Base-by-base conservation (phyloP, 2,888 invertebrate genomes). In the Mesorhabditis belari region DNA sequence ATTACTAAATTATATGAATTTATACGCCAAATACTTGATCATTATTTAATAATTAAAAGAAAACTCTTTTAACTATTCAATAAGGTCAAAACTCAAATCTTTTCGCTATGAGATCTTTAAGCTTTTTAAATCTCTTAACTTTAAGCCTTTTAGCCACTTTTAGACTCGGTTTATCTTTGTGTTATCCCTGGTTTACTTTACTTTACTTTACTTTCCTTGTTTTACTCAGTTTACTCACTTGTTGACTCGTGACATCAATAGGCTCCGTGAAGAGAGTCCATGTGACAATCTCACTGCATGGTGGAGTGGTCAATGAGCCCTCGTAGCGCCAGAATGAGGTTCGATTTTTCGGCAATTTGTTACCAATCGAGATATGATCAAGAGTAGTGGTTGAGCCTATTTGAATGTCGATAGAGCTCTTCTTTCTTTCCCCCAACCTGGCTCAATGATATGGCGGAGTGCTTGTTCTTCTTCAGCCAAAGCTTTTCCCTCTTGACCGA, bases 211-310 rank as follows among this genome's bases (percentile, higher is more conserved):
- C 17, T 44, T n/a, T 17, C 19, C 23, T 52, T 3, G 28, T 55
- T 9, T 35, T 17, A 35, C n/a, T 1, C n/a, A 35, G n/a, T 54
- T 49, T 1, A 54, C 35, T 12, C 2, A 73, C 69, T 64, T 78
- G 77, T 52, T 77, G 70, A 49, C 63, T 64, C 23, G 76, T 75
- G 12, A 78, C 67, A 25, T 63, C 62, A 17, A 79, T 65, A 0
- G 79, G 78, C 29, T 79, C 76, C 9, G 79, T 77, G 66, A 79
- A 77, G 49, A 79, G 68, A 4, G 75, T 76, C 77, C 76, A 77
- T 5, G 71, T 73, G 44, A 79, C 79, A 55, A 68, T 66, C 62
- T 79, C 77, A 3, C 74, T 71, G 69, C 79, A 79, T 4, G 79
- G 79, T 23, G 77, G 77, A 4, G 79, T 79, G 19, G 79, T 79